Conservation (phyloP, 2,888 invertebrate genomes). For the Phyllotreta striolata region DNA sequence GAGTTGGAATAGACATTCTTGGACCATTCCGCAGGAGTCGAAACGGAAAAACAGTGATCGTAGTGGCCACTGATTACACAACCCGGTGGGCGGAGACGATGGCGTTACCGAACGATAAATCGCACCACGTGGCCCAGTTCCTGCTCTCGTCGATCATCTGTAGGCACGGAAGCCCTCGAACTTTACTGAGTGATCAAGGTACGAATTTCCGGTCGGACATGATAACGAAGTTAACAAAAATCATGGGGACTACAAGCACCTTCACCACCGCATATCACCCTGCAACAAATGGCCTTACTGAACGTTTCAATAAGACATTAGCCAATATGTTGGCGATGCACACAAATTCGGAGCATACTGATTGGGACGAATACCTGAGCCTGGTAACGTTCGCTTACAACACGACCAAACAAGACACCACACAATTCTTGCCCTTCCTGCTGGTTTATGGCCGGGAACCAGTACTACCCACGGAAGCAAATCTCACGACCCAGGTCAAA, state of each 20-base stretch:
- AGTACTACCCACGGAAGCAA: conserved; percentile 24
- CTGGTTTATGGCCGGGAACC: conserved; percentile 21
- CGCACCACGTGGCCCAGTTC: too few species aligned
- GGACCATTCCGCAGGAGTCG: conserved; percentile 21
- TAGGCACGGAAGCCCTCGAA: too few species aligned
- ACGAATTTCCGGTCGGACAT: too few species aligned
- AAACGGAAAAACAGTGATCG: conserved; percentile 16
- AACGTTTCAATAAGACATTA: conserved; percentile 44
- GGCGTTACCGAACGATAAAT: too few species aligned
- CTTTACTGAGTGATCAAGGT: too few species aligned
- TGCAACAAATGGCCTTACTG: conserved; percentile 38
- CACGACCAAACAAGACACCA: conserved; percentile 28
- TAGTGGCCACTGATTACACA: conserved; percentile 8
- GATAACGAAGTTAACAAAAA: too few species aligned
- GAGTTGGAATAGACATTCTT: conserved; percentile 8
- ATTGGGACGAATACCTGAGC: conserved; percentile 29
- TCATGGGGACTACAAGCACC: neutral
- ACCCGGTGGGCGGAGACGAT: too few species aligned
- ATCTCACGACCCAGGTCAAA: neutral
- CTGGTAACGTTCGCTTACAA: conserved; percentile 30
- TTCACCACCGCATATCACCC: conserved; percentile 36
- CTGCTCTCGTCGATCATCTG: too few species aligned
- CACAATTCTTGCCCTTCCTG: conserved; percentile 20
- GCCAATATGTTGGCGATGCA: conserved; percentile 39
- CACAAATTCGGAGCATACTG: conserved; percentile 33